Base-by-base conservation (phyloP, 2,888 invertebrate genomes). In the Steromphala cineraria region DNA sequence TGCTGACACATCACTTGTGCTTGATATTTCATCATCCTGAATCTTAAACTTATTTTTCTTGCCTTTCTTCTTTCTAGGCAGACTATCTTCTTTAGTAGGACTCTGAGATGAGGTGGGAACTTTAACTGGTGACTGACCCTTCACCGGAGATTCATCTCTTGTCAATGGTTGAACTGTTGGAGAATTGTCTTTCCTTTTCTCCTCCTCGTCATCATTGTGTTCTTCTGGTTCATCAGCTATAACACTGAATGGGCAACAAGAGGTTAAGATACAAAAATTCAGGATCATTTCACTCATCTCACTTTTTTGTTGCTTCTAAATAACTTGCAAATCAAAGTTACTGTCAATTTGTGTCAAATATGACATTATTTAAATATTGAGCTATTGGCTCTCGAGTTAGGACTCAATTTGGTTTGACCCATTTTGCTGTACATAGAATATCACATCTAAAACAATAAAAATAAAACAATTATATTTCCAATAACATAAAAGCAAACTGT, bases 21-120 rank as follows among this genome's bases (percentile, higher is more conserved):
- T 90, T 2, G 88, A 87, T 10, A 90, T 81, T 40, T 89, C 89
- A 76, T 84, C 83, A 82, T 90, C 85, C 79, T 89, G 90, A 8
- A 89, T 78, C 78, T 89, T 87, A 78, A 86, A 88, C 80, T 89
- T 90, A 77, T 90, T 90, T 80, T 89, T 91, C 71, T 89, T 89
- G 75, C 87, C 89, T 78, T 89, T 83, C 75, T 86, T 88, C 67
- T 84, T 85, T 80, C 82, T 81, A 46, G 46, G 46, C 13, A 1
- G 46, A 62, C 76, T 81, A 3, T 67, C 67, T 15, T 46, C 15
- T 53, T 67, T 28, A n/a, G 46, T 55, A 40, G 78, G 2, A 24
- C 13, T 13, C 21, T 28, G 40, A 53, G n/a, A n/a, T 53, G 62
- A 40, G 7, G 46, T 10, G 46, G 46, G 46, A 46, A 46, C 46